phyloP scores from a whole-genome alignment of 2,888 invertebrate species.

The Terebella lapidaria region DNA sequence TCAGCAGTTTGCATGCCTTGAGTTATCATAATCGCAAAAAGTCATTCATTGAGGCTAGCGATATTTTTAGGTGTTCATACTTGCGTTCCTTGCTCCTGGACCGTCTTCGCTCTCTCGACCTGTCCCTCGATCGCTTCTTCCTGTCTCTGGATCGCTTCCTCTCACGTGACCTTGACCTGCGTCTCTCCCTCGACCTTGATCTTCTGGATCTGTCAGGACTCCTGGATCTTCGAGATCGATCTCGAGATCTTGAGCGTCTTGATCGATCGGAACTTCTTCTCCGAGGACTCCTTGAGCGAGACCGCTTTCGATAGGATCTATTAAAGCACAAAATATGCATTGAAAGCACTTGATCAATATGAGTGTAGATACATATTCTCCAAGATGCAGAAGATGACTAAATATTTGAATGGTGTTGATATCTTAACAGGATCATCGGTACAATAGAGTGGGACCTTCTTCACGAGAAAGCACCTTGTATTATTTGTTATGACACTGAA shows the following conservation, averaged over 20 bases:
- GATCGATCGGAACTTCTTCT: conserved; percentile 9
- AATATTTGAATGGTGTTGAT: too few relatives aligned
- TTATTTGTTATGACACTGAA: too few relatives aligned
- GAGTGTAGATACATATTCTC: too few relatives aligned
- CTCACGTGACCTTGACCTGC: conserved; percentile 19
- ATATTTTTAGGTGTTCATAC: not conserved
- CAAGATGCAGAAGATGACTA: too few relatives aligned
- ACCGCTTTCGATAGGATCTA: conserved; percentile 16
- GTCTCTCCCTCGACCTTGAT: conserved; percentile 23
- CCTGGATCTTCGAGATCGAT: conserved; percentile 31
- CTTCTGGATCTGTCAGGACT: conserved; percentile 30
- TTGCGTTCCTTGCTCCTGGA: not conserved
- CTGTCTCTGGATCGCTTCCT: conserved; percentile 32
- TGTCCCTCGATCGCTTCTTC: conserved; percentile 25
- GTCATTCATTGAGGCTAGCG: not conserved
- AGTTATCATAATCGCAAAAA: not conserved
- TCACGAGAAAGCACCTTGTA: too few relatives aligned
- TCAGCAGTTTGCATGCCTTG: too few relatives aligned
- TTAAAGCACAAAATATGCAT: conserved; percentile 1
- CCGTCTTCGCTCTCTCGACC: conserved; percentile 26
- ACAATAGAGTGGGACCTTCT: too few relatives aligned
- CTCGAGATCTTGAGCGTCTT: conserved; percentile 36
- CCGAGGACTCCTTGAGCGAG: conserved; percentile 15
- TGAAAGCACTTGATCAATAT: too few relatives aligned
- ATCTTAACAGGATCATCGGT: too few relatives aligned